Percentiles rank a stretch among this genome's conserved stretches.
Conservation (phyloP, 1,140 invertebrate genomes). For the Lordiphosa collinella region DNA sequence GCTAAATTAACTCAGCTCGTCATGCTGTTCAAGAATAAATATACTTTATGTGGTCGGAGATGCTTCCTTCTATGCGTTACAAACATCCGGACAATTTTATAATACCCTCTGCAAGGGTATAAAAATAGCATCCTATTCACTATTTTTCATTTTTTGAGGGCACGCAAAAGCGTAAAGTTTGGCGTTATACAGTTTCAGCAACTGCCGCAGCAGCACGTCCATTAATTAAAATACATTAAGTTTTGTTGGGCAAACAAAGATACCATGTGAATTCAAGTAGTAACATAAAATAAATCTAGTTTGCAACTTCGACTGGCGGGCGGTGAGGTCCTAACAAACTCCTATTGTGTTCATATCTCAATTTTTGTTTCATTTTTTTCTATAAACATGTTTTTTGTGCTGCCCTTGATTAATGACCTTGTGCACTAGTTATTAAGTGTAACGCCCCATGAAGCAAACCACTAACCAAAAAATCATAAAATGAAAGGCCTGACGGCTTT, state of each 20-base stretch:
- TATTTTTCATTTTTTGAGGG: too few species aligned
- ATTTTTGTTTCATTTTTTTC: neutral
- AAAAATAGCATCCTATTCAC: too few species aligned
- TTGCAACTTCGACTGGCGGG: constrained; percentile 17
- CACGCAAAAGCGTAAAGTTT: constrained; percentile 50
- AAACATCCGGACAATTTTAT: too few species aligned
- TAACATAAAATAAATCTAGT: constrained; percentile 38
- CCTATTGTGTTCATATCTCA: constrained; percentile 7
- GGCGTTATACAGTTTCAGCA: constrained; percentile 19
- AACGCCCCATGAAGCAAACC: constrained; percentile 28
- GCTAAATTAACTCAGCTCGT: too few species aligned
- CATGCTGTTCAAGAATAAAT: too few species aligned
- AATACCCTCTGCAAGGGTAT: too few species aligned
- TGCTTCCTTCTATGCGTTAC: too few species aligned
- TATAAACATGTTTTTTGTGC: constrained; percentile 6
- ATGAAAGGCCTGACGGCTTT: constrained; percentile 22
- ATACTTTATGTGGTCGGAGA: too few species aligned
- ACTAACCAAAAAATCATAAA: constrained; percentile 26
- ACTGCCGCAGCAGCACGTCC: constrained; percentile 17
- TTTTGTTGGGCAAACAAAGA: constrained; percentile 10
- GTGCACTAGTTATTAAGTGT: constrained; percentile 36
- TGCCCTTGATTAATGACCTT: constrained; percentile 38
- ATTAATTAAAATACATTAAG: constrained; percentile 59
- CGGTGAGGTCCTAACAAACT: constrained; percentile 18
- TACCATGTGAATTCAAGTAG: constrained; percentile 44